Conservation (phyloP, 2,113 vertebrate species). For the Pachyramphus minor region DNA sequence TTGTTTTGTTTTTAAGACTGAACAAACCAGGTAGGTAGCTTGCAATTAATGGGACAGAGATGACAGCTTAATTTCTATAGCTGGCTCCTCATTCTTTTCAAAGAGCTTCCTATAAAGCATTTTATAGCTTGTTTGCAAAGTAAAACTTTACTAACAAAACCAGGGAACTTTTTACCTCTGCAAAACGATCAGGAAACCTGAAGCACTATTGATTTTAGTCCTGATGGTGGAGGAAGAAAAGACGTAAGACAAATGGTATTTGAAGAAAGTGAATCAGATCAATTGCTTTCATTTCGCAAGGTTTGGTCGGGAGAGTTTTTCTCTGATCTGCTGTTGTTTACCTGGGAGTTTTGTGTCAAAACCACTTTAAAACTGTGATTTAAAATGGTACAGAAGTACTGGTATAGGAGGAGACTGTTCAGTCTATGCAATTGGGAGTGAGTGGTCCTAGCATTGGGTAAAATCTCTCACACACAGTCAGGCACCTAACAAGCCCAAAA, state of each 20-base stretch:
- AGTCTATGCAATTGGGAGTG: not conserved
- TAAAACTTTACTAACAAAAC: not conserved
- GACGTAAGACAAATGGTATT: not conserved
- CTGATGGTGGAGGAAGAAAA: not conserved
- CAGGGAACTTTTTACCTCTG: not conserved
- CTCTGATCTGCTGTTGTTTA: not conserved
- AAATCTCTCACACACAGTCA: not conserved
- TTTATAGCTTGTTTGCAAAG: not conserved
- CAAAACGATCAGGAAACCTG: not conserved
- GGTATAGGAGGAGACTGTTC: not conserved
- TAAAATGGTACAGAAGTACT: not conserved
- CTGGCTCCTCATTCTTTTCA: not conserved
- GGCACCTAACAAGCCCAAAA: not conserved
- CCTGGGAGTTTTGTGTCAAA: not conserved
- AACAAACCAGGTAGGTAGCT: not conserved
- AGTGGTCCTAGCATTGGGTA: not conserved
- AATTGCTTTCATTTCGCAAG: not conserved
- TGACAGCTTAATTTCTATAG: not conserved
- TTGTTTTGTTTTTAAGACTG: not conserved
- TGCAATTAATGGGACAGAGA: not conserved
- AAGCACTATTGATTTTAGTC: not conserved
- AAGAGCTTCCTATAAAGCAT: not conserved
- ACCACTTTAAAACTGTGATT: not conserved
- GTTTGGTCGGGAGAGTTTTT: not conserved
- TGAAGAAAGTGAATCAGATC: not conserved